Evolutionary conservation across 2,113 vertebrate species (phyloP).

Genomic region (Psettodes erumei): DNA sequence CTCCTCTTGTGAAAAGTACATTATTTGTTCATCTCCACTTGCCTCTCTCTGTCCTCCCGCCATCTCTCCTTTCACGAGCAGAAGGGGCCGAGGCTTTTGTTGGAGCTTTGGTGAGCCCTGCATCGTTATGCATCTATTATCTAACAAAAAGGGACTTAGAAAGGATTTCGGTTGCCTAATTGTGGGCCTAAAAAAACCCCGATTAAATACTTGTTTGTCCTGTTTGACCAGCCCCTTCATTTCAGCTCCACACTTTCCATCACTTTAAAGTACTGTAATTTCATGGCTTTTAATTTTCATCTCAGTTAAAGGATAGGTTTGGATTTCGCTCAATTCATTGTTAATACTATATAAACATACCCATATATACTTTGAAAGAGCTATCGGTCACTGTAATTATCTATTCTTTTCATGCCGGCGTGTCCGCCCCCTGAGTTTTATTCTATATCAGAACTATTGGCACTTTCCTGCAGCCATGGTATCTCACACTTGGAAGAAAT

Average conservation of each 20-base stretch:
- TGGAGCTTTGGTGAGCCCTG: background rate
- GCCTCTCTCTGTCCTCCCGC: background rate
- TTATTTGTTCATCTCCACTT: constrained; percentile 10
- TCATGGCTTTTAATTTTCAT: background rate
- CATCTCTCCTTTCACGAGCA: background rate
- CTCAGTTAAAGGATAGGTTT: background rate
- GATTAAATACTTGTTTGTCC: background rate
- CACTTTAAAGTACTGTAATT: background rate
- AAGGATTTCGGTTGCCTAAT: constrained; percentile 23
- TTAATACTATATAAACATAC: constrained; percentile 5
- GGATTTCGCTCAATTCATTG: background rate
- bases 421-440: too few relatives aligned
- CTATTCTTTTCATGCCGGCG: background rate
- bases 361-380: background rate
- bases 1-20: constrained; percentile 22
- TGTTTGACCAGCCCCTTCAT: background rate
- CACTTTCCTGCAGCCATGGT: background rate
- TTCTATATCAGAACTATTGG: background rate
- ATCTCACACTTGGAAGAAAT: background rate
- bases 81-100: background rate
- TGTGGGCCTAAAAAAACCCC: background rate
- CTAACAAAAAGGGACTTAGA: background rate
- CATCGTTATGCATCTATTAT: constrained; percentile 15
- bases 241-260: background rate
- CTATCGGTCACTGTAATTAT: background rate